Conservation (phyloP, 2,888 invertebrate genomes). For the Carpatolechia fugitivella region DNA sequence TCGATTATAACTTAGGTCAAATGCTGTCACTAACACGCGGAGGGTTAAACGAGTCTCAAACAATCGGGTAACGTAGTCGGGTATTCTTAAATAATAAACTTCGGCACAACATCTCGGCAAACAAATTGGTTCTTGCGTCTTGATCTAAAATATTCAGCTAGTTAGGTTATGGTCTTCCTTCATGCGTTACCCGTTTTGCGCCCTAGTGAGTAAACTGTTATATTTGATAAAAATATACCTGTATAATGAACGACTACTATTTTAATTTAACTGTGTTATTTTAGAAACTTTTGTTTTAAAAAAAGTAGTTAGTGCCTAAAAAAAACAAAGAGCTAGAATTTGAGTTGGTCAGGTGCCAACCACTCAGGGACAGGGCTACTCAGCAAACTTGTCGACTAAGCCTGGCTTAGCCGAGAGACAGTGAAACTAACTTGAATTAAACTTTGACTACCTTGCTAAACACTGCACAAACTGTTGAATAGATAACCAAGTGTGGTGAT, state of each 20-base stretch:
- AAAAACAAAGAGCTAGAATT: too few relatives aligned
- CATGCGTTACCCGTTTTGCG: too few relatives aligned
- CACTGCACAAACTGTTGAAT: neutral
- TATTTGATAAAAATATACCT: too few relatives aligned
- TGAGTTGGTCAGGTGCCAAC: neutral
- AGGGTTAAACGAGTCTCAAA: constrained; percentile 17
- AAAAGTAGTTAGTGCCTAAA: neutral
- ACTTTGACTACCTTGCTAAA: neutral
- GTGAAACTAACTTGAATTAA: neutral
- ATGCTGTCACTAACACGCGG: constrained; percentile 28
- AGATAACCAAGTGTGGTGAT: neutral
- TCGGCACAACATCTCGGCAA: too few relatives aligned
- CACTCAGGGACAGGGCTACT: neutral
- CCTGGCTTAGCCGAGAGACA: neutral
- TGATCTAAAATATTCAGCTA: too few relatives aligned
- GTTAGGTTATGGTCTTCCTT: too few relatives aligned
- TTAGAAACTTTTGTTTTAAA: too few relatives aligned
- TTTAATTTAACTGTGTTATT: too few relatives aligned
- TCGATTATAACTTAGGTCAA: constrained; percentile 26
- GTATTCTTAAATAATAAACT: too few relatives aligned
- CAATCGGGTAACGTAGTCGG: neutral
- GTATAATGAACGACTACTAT: too few relatives aligned
- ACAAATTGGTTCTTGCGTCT: too few relatives aligned
- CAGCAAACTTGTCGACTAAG: neutral
- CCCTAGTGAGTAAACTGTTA: too few relatives aligned